Evolutionary conservation across 2,888 invertebrate genomes (phyloP).

Genomic region (Eilema griseolum): DNA sequence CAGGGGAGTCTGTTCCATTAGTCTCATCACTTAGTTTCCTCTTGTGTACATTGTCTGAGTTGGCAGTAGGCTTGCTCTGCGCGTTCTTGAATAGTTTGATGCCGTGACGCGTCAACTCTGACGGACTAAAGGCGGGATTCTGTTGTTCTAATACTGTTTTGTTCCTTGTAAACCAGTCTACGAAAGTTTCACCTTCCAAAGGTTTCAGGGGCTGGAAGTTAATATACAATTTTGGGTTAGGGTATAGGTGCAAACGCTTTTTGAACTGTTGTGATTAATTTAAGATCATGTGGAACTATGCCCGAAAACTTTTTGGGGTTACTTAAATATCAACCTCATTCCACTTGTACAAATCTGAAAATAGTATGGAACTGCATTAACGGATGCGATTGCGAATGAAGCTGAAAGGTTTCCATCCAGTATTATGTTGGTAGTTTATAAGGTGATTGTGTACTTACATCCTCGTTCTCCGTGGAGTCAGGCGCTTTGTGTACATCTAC

Average conservation of each 20-base stretch:
- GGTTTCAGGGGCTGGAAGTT: slow-evolving; percentile 71
- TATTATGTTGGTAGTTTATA: no score
- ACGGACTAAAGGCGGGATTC: slow-evolving; percentile 82
- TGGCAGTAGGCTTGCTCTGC: slow-evolving; percentile 57
- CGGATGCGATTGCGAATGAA: no score
- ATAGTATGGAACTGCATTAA: neutral
- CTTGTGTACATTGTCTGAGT: slow-evolving; percentile 64
- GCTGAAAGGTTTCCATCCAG: neutral
- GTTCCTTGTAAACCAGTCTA: slow-evolving; percentile 88
- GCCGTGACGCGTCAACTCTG: slow-evolving; percentile 86
- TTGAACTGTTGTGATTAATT: no score
- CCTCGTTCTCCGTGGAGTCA: slow-evolving; percentile 65
- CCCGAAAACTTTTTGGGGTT: neutral
- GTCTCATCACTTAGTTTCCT: slow-evolving; percentile 73
- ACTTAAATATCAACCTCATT: neutral
- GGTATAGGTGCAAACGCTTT: neutral
- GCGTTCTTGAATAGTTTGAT: slow-evolving; percentile 82
- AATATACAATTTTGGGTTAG: neutral
- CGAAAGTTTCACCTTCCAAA: slow-evolving; percentile 83
- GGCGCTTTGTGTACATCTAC: slow-evolving; percentile 68
- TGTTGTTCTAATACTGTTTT: slow-evolving; percentile 85
- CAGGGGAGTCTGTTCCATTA: slow-evolving; percentile 57
- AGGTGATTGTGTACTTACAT: slow-evolving; percentile 64
- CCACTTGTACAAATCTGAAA: neutral
- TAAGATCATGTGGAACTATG: no score